phyloP scores from a whole-genome alignment of 1,140 invertebrate genomes.

The Temnothorax longispinosus region DNA sequence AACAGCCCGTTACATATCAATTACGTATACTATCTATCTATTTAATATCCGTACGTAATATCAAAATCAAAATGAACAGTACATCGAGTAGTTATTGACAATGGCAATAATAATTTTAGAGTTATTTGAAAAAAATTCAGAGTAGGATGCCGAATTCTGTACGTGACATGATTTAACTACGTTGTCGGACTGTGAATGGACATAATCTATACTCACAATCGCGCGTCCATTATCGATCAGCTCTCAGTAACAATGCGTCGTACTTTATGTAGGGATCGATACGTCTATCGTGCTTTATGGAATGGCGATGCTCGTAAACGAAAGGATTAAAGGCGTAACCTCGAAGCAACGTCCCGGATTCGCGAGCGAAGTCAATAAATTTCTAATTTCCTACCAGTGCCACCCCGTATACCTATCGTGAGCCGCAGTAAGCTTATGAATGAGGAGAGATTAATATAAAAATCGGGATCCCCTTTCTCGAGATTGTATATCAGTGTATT shows the following conservation, averaged over 20 bases:
- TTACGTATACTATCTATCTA: conserved; percentile 2
- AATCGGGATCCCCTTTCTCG: conserved; percentile 31
- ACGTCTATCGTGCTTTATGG: conserved; percentile 46
- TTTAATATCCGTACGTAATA: not conserved
- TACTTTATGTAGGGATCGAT: conserved; percentile 41
- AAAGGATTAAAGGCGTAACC: conserved; percentile 63
- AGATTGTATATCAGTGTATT: conserved; percentile 56
- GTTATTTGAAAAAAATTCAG: not conserved
- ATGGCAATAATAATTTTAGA: not conserved
- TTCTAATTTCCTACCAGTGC: conserved; percentile 67
- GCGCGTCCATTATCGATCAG: conserved; percentile 23
- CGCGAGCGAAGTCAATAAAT: conserved; percentile 66
- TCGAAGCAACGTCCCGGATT: conserved; percentile 22
- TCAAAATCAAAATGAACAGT: not conserved
- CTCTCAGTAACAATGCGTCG: conserved; percentile 30
- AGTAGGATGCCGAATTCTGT: not conserved
- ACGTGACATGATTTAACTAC: not conserved
- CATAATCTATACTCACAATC: conserved; percentile 20
- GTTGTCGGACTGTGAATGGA: conserved; percentile 21
- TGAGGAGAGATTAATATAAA: conserved; percentile 66
- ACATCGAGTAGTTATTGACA: not conserved
- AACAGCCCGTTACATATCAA: conserved; percentile 40
- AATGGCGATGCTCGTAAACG: conserved; percentile 58
- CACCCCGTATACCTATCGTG: conserved; percentile 45
- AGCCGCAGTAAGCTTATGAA: conserved; percentile 47